Conservation (phyloP, 2,888 invertebrate species). For the Craniophora ligustri region DNA sequence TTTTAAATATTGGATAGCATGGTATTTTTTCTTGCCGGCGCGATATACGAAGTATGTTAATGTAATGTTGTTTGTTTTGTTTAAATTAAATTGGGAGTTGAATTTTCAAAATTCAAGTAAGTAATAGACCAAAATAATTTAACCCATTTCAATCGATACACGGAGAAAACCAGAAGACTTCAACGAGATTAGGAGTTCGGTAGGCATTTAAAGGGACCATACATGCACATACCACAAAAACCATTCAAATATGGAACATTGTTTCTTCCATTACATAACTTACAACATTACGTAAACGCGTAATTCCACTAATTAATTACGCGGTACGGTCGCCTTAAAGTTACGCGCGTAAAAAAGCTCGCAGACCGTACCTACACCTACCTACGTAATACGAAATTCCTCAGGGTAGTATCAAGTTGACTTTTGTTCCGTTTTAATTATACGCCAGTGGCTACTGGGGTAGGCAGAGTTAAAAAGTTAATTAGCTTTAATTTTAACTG, state of each 20-base stretch:
- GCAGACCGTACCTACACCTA: conserved; percentile 29
- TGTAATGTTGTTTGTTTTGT: too few species aligned
- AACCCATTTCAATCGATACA: too few species aligned
- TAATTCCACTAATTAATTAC: conserved; percentile 52
- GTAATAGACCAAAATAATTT: too few species aligned
- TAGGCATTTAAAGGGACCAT: too few species aligned
- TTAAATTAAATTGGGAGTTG: too few species aligned
- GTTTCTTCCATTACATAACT: conserved; percentile 29
- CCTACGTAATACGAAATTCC: conserved; percentile 60
- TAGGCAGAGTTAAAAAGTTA: conserved; percentile 79
- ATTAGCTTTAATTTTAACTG: conserved; percentile 84
- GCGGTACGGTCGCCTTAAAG: conserved; percentile 35
- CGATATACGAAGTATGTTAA: too few species aligned
- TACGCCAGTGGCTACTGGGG: conserved; percentile 66
- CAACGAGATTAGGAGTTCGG: too few species aligned
- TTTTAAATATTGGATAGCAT: too few species aligned
- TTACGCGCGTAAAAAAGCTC: conserved; percentile 54
- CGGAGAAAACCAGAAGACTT: too few species aligned
- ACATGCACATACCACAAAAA: neutral
- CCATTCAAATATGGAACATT: conserved; percentile 6
- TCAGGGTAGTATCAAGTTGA: conserved; percentile 76
- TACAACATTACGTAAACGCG: conserved; percentile 29
- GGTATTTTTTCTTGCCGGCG: too few species aligned
- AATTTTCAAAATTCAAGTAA: too few species aligned
- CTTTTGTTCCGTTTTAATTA: conserved; percentile 84